Evolutionary conservation across 2,888 invertebrate genomes (phyloP).

Genomic region (Hypselothyrea guttata): DNA sequence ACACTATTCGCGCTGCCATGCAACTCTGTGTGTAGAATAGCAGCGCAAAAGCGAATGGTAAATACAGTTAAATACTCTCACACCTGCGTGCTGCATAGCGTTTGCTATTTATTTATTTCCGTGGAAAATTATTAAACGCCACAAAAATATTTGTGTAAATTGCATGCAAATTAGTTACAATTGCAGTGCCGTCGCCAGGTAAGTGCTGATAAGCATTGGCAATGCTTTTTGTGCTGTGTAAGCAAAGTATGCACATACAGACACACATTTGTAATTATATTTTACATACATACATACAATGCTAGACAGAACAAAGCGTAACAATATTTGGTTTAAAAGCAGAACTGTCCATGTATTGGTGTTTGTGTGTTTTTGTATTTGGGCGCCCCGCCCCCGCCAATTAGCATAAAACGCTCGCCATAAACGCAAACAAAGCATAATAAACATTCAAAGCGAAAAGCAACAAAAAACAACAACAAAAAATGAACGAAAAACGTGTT

Average conservation of each 20-base stretch:
- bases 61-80: slow-evolving; percentile 45
- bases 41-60: slow-evolving; percentile 61
- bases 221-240: slow-evolving; percentile 24
- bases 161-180: slow-evolving; percentile 8
- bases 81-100: slow-evolving; percentile 60
- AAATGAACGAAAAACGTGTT: slow-evolving; percentile 59
- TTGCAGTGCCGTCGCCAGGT: slow-evolving; percentile 17
- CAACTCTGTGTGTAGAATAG: slow-evolving; percentile 73
- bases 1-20: slow-evolving; percentile 17
- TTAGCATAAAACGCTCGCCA: slow-evolving; percentile 54
- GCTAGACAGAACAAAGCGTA: slow-evolving; percentile 61
- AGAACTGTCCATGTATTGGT: slow-evolving; percentile 14
- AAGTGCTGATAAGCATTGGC: slow-evolving; percentile 22
- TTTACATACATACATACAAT: slow-evolving; percentile 24
- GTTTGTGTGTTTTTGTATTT: slow-evolving; percentile 4
- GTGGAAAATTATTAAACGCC: slow-evolving; percentile 9
- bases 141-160: slow-evolving; percentile 19
- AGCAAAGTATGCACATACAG: slow-evolving; percentile 3
- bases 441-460: not conserved
- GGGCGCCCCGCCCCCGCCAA: slow-evolving; percentile 42
- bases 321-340: slow-evolving; percentile 38
- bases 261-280: slow-evolving; percentile 18
- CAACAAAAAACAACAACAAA: slow-evolving; percentile 24
- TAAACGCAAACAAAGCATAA: slow-evolving; percentile 35
- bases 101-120: slow-evolving; percentile 24